Base-by-base conservation (phyloP, 1,140 invertebrate species). In the Reticulitermes speratus region DNA sequence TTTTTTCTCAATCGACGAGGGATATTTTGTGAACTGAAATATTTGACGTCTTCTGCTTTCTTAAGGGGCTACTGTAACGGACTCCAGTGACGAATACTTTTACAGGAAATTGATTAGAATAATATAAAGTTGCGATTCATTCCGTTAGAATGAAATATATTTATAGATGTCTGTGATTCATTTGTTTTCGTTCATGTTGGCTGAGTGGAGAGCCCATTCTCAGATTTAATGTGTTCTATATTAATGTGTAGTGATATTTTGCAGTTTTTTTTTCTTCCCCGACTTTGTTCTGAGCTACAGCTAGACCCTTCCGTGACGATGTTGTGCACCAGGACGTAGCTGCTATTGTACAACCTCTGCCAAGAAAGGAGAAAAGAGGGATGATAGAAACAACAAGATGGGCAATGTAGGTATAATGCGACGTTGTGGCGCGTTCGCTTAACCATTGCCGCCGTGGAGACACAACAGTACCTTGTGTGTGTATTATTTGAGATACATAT, bases 141-240 rank as follows among this genome's bases (percentile, higher is more conserved):
- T 44, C 23, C 16, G 32, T 45, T 25, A 44, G 38, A 84, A 84
- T 45, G 83, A 84, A 52, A 84, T 0, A 52, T n/a, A 52, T 44
- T 84, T 84, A 25, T n/a, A 30, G 5, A 12, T 75, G 6, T 75
- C 65, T 30, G 7, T 84, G 83, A 84, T 84, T 84, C 44, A 84
- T 84, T 84, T 84, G 83, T 84, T 84, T 84, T 84, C 32, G 83
- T 84, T 84, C 83, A 44, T 44, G 83, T 84, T 44, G 83, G 83
- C 83, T 84, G 83, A 19, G 32, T 84, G 25, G 23, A 44, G 83
- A 30, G 16, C 6, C 83, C 83, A 84, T 84, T 45, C 83, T 84
- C 25, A 11, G 44, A 44, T 44, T 84, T 84, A 84, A 44, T 84
- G 83, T 84, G 44, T 84, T 11, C 83, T 44, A 44, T 84, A 44